Evolutionary conservation across 2,797 vertebrate genomes (phyloP), one percentile per base, ranked within the genome.

Genomic region (Orientallactaga sibirica): DNA sequence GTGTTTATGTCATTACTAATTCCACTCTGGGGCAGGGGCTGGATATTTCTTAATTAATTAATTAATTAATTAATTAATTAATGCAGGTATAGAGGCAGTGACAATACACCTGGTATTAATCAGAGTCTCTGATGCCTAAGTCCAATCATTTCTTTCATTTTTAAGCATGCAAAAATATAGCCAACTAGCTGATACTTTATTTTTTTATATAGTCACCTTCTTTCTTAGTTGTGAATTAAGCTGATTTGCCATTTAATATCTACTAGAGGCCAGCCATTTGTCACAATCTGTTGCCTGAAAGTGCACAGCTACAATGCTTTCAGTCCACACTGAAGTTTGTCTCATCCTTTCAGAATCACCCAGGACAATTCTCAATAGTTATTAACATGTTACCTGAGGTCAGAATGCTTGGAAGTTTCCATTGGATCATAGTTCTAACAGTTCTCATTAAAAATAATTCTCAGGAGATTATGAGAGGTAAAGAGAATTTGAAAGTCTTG

Each of bases 191-290:
- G 79, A 92, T 90, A 93, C 48, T 76, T n/a, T 89, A 62, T 89
- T 85, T 94, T 41, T 85, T 94, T 41, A 88, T 8, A 66, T 33
- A 88, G 77, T 62, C 19, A 86, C 91, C 61, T 66, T 67, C 66
- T 96, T 96, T 93, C 78, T 95, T 94, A 90, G 24, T 86, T 95
- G 75, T 94, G 88, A 94, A 91, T 96, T 7, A 2, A 82, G 85
- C 55, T 96, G 94, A 97, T 97, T 97, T 97, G 82, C 81, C 90
- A 91, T 93, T 96, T 95, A 92, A 58, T 81, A 90, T 92, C 79
- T 7, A 2, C 94, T 94, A 97, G 95, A 0, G 79, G 52, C 86
- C 20, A 93, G 74, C 11, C 75, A 74, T 82, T 68, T 87, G 37
- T 93, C 64, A 86, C 71, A 61, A 93, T 95, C 89, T 93, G 86